Evolutionary conservation across 2,888 invertebrate species (phyloP).

Genomic region (Tipula lateralis): DNA sequence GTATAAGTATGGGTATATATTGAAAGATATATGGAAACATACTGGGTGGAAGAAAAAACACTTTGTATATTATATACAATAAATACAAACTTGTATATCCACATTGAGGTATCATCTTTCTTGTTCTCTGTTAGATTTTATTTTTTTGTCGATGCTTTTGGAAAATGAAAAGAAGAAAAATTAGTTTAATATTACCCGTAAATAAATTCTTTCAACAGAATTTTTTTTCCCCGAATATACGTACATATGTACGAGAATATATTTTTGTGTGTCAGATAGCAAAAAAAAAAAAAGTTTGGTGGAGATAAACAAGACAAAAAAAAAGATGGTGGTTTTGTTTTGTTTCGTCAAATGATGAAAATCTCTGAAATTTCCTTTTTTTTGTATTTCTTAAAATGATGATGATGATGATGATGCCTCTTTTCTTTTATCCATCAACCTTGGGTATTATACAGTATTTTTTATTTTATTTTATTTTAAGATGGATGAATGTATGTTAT

Average conservation of each 20-base stretch:
- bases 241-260: background rate
- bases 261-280: background rate
- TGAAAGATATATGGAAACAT: too few species aligned
- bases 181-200: background rate
- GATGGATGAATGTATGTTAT: conserved; percentile 1
- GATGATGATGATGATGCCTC: conserved; percentile 20
- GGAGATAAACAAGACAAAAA: background rate
- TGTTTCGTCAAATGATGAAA: background rate
- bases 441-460: background rate
- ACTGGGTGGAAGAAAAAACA: too few species aligned
- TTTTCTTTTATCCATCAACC: background rate
- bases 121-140: background rate
- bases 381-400: background rate
- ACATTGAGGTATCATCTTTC: background rate
- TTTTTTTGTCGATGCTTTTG: background rate
- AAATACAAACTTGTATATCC: too few species aligned
- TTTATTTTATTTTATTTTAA: conserved; percentile 1
- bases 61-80: too few species aligned
- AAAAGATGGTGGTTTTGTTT: background rate
- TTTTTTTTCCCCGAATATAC: background rate
- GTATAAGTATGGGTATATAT: background rate
- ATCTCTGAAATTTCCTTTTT: background rate
- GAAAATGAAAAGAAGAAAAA: background rate
- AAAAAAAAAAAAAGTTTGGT: background rate
- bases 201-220: background rate